Evolutionary conservation across 2,797 vertebrate genomes (phyloP).

Genomic region (Etheostoma perlongum): DNA sequence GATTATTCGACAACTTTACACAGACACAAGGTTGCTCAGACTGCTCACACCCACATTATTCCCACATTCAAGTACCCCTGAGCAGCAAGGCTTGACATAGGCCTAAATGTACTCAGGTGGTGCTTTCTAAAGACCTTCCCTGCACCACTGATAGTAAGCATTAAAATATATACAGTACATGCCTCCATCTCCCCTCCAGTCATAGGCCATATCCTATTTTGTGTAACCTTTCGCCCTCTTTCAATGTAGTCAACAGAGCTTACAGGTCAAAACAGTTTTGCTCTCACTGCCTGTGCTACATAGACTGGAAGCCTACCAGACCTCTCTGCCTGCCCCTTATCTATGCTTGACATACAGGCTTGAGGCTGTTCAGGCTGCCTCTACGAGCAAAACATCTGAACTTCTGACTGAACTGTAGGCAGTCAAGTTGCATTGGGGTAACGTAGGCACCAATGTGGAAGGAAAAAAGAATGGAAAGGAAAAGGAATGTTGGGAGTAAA

Average conservation of each 20-base stretch:
- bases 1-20: not conserved
- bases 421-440: not conserved
- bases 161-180: not conserved
- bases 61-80: not conserved
- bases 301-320: not conserved
- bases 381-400: not conserved
- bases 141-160: conserved; percentile 20
- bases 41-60: conserved; percentile 27
- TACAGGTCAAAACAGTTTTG: not conserved
- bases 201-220: not conserved
- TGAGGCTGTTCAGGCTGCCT: not conserved
- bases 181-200: not conserved
- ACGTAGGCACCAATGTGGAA: not conserved
- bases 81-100: not conserved
- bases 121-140: conserved; percentile 28
- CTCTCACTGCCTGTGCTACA: not conserved
- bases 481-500: not conserved
- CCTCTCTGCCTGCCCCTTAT: not conserved
- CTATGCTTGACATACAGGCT: not conserved
- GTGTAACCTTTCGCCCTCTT: not conserved
- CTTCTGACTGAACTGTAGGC: not conserved
- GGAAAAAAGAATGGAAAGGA: not conserved
- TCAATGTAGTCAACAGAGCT: not conserved
- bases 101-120: conserved; percentile 37
- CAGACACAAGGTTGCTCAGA: conserved; percentile 12